Percentiles rank a stretch among this genome's conserved stretches.
These are phyloP conservation scores for Falco biarmicus DNA, from an alignment of 2,797 vertebrate genomes.

Conservation along the genomic window DNA sequence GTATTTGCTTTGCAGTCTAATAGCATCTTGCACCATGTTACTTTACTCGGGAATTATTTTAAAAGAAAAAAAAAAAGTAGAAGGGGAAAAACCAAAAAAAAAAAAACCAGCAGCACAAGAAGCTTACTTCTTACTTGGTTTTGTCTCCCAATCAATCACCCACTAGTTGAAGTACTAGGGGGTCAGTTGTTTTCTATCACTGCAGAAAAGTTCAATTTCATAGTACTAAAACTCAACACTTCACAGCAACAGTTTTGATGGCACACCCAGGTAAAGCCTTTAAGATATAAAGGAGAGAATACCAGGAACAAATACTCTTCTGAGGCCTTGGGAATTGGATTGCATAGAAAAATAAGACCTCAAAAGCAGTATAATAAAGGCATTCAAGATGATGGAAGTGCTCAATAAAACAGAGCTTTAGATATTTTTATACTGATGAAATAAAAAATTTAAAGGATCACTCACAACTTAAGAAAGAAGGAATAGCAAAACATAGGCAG, in stretches of 20 bases:
- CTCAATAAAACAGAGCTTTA: conserved; percentile 47
- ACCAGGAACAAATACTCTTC: conserved; percentile 31
- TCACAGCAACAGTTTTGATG: conserved; percentile 43
- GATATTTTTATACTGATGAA: conserved; percentile 36
- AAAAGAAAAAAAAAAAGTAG: not conserved
- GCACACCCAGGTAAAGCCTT: conserved; percentile 42
- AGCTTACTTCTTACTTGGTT: not conserved
- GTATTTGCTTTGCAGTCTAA: not conserved
- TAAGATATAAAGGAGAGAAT: conserved; percentile 41
- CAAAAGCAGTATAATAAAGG: conserved; percentile 47
- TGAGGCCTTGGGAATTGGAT: conserved; percentile 59
- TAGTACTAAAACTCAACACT: conserved; percentile 45
- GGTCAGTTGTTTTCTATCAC: conserved; percentile 25
- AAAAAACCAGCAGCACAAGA: not conserved
- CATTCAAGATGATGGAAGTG: conserved; percentile 45
- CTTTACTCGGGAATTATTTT: not conserved
- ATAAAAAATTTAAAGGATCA: conserved; percentile 11
- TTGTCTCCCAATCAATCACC: not conserved
- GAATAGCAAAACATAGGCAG: not conserved
- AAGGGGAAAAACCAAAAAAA: too few relatives aligned
- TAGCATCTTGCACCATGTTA: not conserved
- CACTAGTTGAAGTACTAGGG: conserved; percentile 16
- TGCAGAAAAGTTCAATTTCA: conserved; percentile 37
- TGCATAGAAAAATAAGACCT: conserved; percentile 58
- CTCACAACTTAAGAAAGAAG: not conserved